These are phyloP conservation scores for Drosophila nikananu DNA, from an alignment of 1,140 invertebrate genomes.

Conservation along the genomic window DNA sequence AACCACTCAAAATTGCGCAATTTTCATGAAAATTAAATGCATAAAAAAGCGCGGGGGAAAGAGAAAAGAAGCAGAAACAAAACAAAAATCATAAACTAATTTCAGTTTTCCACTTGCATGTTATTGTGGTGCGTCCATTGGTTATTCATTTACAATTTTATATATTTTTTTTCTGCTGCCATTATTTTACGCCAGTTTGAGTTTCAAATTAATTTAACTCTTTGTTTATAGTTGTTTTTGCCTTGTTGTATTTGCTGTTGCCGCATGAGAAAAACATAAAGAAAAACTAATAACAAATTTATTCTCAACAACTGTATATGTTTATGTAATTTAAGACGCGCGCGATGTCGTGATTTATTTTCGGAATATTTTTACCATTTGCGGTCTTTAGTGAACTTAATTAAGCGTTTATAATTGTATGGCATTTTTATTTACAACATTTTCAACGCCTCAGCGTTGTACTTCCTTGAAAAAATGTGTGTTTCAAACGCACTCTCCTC, in stretches of 20 bases:
- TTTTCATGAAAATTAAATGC: constrained; percentile 27
- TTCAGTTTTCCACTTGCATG: constrained; percentile 36
- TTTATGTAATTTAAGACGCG: constrained; percentile 64
- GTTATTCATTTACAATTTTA: constrained; percentile 35
- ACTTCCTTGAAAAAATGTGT: constrained; percentile 21
- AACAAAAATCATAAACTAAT: constrained; percentile 55
- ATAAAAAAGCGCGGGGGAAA: constrained; percentile 11
- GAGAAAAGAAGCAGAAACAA: constrained; percentile 16
- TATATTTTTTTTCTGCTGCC: constrained; percentile 9
- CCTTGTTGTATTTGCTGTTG: constrained; percentile 49
- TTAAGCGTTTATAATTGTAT: constrained; percentile 58
- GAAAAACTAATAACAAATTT: constrained; percentile 61
- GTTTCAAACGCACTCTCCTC: constrained; percentile 14
- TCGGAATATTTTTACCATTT: constrained; percentile 23
- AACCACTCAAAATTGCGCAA: constrained; percentile 57
- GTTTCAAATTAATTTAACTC: constrained; percentile 58
- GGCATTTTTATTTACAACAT: constrained; percentile 25
- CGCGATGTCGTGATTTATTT: constrained; percentile 37
- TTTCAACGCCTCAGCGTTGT: constrained; percentile 10
- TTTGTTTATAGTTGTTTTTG: constrained; percentile 35
- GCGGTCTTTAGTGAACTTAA: constrained; percentile 49
- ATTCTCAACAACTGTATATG: constrained; percentile 40
- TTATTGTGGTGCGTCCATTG: constrained; percentile 25
- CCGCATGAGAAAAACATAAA: constrained; percentile 67
- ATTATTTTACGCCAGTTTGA: constrained; percentile 43